Evolutionary conservation across 2,888 invertebrate species (phyloP).

Genomic region (Diplolepis rosae): DNA sequence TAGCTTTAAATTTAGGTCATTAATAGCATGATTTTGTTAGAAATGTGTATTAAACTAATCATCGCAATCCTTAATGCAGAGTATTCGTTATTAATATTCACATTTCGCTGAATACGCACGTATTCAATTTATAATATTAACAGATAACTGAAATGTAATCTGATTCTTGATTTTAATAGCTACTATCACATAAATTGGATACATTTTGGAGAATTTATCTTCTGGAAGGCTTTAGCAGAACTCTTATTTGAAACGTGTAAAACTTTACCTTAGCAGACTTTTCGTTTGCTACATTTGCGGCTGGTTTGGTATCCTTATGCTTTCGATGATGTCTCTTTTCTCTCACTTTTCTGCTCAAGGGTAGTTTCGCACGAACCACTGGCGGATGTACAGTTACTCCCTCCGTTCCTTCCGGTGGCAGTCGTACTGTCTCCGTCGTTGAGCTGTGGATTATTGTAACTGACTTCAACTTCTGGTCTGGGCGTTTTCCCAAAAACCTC

Average conservation of each 20-base stretch:
- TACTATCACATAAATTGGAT: slow-evolving; percentile 1
- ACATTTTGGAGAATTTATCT: not conserved
- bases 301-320: slow-evolving; percentile 71
- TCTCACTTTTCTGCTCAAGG: slow-evolving; percentile 89
- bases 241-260: not conserved
- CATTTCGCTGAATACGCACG: no score
- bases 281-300: slow-evolving; percentile 68
- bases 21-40: no score
- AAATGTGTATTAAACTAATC: no score
- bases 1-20: no score
- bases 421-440: slow-evolving; percentile 89
- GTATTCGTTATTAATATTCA: no score
- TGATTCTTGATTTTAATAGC: not conserved
- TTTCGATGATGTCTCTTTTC: slow-evolving; percentile 78
- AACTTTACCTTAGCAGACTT: slow-evolving; percentile 71
- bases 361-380: slow-evolving; percentile 89
- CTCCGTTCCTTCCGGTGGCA: slow-evolving; percentile 83
- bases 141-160: not conserved
- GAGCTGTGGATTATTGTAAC: slow-evolving; percentile 93
- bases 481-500: slow-evolving; percentile 85
- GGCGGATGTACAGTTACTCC: slow-evolving; percentile 88
- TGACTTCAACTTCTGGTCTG: slow-evolving; percentile 87
- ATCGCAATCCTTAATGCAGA: no score
- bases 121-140: not conserved
- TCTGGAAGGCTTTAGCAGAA: not conserved